These are phyloP conservation scores for Anguilla marmorata DNA, from an alignment of 2,797 vertebrate genomes.

Conservation along the genomic window DNA sequence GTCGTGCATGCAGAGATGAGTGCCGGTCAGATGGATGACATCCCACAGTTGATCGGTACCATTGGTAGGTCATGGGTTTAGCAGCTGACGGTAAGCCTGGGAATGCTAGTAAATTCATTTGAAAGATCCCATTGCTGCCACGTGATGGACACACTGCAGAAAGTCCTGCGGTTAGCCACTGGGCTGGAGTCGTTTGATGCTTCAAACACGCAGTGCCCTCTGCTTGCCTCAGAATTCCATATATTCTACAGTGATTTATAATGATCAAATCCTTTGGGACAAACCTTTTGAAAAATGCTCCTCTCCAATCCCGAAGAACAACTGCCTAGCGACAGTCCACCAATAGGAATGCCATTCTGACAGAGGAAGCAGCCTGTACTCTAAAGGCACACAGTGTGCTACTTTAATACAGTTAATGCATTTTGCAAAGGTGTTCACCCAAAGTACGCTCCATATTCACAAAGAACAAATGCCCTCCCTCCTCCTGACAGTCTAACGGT, in stretches of 20 bases:
- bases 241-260: background rate
- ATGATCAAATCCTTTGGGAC: background rate
- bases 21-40: background rate
- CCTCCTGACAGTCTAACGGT: background rate
- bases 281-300: background rate
- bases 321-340: background rate
- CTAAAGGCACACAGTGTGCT: background rate
- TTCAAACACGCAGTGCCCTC: background rate
- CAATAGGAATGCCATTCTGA: background rate
- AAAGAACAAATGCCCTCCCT: background rate
- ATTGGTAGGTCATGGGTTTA: background rate
- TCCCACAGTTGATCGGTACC: background rate
- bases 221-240: background rate
- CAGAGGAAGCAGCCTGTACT: background rate
- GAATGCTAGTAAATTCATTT: background rate
- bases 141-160: background rate
- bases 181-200: background rate
- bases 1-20: background rate
- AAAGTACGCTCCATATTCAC: background rate
- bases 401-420: background rate
- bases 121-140: background rate
- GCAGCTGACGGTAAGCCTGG: background rate
- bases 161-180: background rate
- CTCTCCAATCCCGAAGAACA: background rate
- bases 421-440: background rate